Evolutionary conservation across 2,797 vertebrate genomes (phyloP).

Genomic region (Psittacula derbiana): DNA sequence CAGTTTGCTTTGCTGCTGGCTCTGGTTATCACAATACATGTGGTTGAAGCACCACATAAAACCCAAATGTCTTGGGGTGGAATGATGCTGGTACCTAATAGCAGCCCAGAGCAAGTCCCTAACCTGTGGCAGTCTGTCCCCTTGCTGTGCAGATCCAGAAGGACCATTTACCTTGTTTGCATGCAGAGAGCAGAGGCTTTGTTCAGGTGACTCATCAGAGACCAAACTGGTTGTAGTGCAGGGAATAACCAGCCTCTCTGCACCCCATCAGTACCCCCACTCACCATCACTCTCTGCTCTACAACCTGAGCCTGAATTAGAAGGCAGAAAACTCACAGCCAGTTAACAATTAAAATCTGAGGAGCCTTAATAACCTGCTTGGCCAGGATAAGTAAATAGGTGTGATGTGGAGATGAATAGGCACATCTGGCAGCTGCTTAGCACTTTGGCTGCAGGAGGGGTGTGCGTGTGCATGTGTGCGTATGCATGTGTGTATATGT

Average conservation of each 20-base stretch:
- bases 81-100: not conserved
- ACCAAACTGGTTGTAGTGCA: rapidly evolving
- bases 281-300: not conserved
- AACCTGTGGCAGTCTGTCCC: not conserved
- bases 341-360: constrained; percentile 30
- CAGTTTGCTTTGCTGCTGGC: not conserved
- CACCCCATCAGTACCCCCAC: not conserved
- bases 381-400: constrained; percentile 13
- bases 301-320: rapidly evolving
- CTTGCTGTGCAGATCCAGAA: not conserved
- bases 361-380: not conserved
- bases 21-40: rapidly evolving
- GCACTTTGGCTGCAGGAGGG: constrained; percentile 3
- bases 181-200: not conserved
- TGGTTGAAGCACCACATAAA: rapidly evolving
- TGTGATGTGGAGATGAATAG: constrained; percentile 47
- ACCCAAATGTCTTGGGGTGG: not conserved
- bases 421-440: constrained; percentile 27
- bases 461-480: not conserved
- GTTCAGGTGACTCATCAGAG: rapidly evolving
- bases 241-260: rapidly evolving
- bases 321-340: not conserved
- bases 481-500: not conserved
- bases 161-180: rapidly evolving
- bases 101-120: not conserved